phyloP scores from a whole-genome alignment of 2,113 vertebrate genomes.

The Forbesichthys agassizii region DNA sequence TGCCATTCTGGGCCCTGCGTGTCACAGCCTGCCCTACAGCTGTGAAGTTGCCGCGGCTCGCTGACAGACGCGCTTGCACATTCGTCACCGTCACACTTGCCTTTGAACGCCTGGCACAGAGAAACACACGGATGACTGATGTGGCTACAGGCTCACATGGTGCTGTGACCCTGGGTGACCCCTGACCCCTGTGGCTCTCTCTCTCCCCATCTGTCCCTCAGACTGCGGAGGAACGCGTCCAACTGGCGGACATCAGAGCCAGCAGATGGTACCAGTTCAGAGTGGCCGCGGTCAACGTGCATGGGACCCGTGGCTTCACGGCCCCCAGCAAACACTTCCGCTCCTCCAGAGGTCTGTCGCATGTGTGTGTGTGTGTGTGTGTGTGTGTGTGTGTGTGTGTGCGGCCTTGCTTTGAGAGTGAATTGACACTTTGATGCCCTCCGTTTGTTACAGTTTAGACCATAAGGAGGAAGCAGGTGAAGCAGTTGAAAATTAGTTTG shows the following conservation, averaged over 20 bases:
- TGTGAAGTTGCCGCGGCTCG: slow-evolving; percentile 41
- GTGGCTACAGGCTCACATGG: slow-evolving; percentile 56
- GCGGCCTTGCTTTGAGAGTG: slow-evolving; percentile 30
- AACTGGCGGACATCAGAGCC: slow-evolving; percentile 84
- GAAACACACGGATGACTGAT: slow-evolving; percentile 71
- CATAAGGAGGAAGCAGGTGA: slow-evolving; percentile 35
- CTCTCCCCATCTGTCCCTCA: slow-evolving; percentile 74
- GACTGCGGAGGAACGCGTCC: slow-evolving; percentile 87
- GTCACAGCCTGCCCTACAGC: slow-evolving; percentile 46
- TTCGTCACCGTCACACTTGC: slow-evolving; percentile 57
- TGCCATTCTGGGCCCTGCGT: neutral
- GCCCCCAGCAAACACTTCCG: slow-evolving; percentile 97
- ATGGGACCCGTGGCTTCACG: slow-evolving; percentile 93
- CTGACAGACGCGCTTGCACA: slow-evolving; percentile 50
- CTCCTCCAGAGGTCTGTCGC: slow-evolving; percentile 86
- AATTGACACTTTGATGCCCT: slow-evolving; percentile 37
- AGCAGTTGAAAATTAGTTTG: slow-evolving; percentile 17
- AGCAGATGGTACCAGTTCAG: slow-evolving; percentile 98
- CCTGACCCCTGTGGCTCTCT: slow-evolving; percentile 65
- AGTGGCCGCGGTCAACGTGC: slow-evolving; percentile 91
- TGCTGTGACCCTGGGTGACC: slow-evolving; percentile 65
- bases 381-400: slow-evolving; percentile 41
- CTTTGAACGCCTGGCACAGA: slow-evolving; percentile 68
- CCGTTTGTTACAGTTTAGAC: slow-evolving; percentile 32
- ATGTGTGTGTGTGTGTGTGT: slow-evolving; percentile 42